Evolutionary conservation across 2,888 invertebrate species (phyloP).

Genomic region (Ypsolopha scabrella): DNA sequence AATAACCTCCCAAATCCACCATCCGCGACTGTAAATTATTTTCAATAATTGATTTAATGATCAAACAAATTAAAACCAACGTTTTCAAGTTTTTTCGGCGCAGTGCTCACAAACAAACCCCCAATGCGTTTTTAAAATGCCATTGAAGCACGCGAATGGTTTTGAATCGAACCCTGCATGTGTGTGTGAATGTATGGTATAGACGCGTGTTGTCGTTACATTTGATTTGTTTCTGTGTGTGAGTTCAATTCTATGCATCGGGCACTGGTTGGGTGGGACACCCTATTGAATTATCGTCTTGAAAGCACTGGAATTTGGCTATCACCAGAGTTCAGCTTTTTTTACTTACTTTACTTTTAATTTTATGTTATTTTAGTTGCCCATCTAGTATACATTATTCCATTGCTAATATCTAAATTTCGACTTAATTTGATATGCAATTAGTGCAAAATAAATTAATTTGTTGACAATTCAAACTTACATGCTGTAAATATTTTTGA

Average conservation of each 20-base stretch:
- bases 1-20: too few relatives aligned
- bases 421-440: too few relatives aligned
- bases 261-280: conserved; percentile 35
- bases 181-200: conserved; percentile 17
- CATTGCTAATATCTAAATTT: too few relatives aligned
- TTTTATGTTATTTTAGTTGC: conserved; percentile 3
- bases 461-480: neutral
- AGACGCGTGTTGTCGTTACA: conserved; percentile 11
- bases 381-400: neutral
- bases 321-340: conserved; percentile 14
- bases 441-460: too few relatives aligned
- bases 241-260: conserved; percentile 16
- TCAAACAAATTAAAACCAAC: neutral
- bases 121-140: conserved; percentile 23
- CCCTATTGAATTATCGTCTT: conserved; percentile 44
- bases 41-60: neutral
- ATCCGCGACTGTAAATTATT: too few relatives aligned
- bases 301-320: conserved; percentile 9
- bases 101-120: conserved; percentile 14
- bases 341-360: neutral
- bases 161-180: conserved; percentile 20
- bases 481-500: neutral
- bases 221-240: conserved; percentile 10
- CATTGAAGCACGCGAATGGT: conserved; percentile 36
- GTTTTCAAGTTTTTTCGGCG: conserved; percentile 3